Percentiles rank a stretch among this genome's conserved stretches.
These are phyloP conservation scores for Ptyas mucosa DNA, from an alignment of 2,113 vertebrate genomes.

Conservation along the genomic window DNA sequence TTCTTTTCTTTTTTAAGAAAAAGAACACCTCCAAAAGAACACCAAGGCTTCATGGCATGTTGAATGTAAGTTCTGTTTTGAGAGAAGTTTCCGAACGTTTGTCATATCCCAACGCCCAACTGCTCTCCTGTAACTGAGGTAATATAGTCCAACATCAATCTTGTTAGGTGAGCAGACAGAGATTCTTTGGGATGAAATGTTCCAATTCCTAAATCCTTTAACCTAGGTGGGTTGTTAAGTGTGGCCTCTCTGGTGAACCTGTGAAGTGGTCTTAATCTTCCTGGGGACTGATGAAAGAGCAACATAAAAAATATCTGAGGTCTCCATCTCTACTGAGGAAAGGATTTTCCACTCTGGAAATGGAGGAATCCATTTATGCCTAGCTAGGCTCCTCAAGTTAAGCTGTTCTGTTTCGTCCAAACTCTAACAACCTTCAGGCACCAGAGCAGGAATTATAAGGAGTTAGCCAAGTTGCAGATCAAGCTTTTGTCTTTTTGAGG, in stretches of 20 bases:
- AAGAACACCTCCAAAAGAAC: not conserved
- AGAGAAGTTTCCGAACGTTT: not conserved
- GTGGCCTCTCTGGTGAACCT: not conserved
- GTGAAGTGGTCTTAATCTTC: not conserved
- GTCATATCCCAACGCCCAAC: not conserved
- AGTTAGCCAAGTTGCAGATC: not conserved
- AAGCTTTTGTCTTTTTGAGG: not conserved
- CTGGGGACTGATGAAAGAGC: not conserved
- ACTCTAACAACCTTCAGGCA: not conserved
- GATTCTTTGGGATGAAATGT: not conserved
- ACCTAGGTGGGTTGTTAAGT: not conserved
- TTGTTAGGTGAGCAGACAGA: not conserved
- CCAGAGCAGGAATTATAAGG: not conserved
- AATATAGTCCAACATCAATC: not conserved
- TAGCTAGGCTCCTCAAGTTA: not conserved
- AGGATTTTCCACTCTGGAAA: not conserved
- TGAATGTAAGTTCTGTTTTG: not conserved
- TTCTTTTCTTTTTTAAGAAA: not conserved
- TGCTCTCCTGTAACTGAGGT: not conserved
- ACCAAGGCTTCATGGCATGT: not conserved
- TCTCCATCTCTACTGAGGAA: not conserved
- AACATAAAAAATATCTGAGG: not conserved
- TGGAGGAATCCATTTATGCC: not conserved
- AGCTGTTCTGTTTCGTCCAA: not conserved
- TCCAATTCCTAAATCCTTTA: not conserved